Evolutionary conservation across 2,888 invertebrate genomes (phyloP), one percentile per base, ranked within the genome.

Genomic region (Xylota sylvarum): DNA sequence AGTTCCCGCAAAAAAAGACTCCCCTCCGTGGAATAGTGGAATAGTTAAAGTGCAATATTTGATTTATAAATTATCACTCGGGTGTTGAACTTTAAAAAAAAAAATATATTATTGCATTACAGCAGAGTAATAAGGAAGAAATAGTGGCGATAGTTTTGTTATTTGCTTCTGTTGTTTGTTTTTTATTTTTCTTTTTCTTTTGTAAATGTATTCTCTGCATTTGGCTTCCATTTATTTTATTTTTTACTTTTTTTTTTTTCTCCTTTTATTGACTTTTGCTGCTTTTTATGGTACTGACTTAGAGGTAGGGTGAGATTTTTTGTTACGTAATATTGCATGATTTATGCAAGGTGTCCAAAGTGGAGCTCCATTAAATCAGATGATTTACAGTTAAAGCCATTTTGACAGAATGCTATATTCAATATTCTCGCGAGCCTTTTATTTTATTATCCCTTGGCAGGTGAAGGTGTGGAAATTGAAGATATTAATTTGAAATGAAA

Each of bases 51-150:
- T 80, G 80, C 58, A 73, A 58, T 80, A 67, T 73, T 80, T 80
- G 58, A 58, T 40, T 65, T 73, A 4, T 37, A 58, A 58, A 80
- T 80, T 73, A 73, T 60, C 65, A 50, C 56, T 35, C 37, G 65
- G 40, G 50, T 80, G 73, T 73, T 72, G 80, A 73, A 73, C 80
- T 67, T 67, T 19, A 60, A 35, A 55, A 32, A 55, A 35, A 30
- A 43, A 19, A 69, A 62, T 14, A 23, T 23, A 23, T 23, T 46
- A 69, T 69, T 73, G 79, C 70, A 79, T 84, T 84, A 64, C 69
- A 56, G 35, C 69, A 56, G 50, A 69, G 84, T 56, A 84, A 84
- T 79, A 74, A 84, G 84, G 79, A 84, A 81, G 80, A 43, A 84
- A 64, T 84, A 56, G 55, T 74, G 52, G 69, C 46, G 72, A 73